Base-by-base conservation (phyloP, 2,888 invertebrate species). In the Notodonta ziczac region DNA sequence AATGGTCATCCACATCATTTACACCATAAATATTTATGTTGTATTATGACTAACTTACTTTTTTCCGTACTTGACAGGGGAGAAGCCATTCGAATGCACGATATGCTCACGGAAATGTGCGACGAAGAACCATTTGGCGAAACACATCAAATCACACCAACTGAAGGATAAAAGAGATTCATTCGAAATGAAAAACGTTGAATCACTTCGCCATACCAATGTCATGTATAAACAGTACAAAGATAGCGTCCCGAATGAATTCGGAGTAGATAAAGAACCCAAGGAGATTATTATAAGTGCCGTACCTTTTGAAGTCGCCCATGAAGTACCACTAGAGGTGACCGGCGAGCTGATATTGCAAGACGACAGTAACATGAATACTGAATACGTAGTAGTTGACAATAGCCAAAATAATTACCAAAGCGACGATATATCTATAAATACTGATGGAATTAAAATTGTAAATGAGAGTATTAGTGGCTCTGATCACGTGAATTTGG, bases 11-110 rank as follows among this genome's bases (percentile, higher is more conserved):
- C 24, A 24, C 24, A 24, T 24, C 35, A 35, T 35, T 35, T 35
- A 35, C 7, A 4, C 35, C 2, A 35, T 2, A 2, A 24, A 24
- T 24, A 24, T 24, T 1, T 24, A 1, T 24, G 40, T 40, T 40
- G 4, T 40, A 40, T 40, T 40, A 24, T 35, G 35, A 35, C 35
- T 35, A 35, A 35, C 7, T 7, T 7, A 6, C 35, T 35, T 35
- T 35, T 9, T 42, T 32, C 7, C 4, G 35, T 35, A 3, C 7
- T 4, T 78, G 78, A 0, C 82, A 93, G 93, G 91, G 50, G 91
- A 92, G 72, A 90, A 86, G 69, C 91, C 91, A 7, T 92, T 84
- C 59, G 89, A 90, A 69, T 93, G 93, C 59, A 78, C 82, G 0
- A 72, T 76, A 16, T 93, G 93, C 61, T 62, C 78, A 1, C 76